phyloP scores from a whole-genome alignment of 1,140 invertebrate species.

The Lethrus apterus region DNA sequence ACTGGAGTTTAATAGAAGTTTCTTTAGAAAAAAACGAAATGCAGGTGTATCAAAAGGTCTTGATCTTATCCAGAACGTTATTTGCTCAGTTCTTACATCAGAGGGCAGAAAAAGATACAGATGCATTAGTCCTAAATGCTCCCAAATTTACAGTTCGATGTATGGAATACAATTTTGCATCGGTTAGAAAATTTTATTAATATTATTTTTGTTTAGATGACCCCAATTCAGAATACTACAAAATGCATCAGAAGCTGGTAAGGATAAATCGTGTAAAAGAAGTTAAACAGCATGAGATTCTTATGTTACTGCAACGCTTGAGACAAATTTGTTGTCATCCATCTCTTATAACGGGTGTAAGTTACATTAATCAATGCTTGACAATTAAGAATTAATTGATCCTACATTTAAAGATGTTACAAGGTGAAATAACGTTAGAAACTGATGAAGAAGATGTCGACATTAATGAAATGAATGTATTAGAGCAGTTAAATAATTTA shows the following conservation, averaged over 20 bases:
- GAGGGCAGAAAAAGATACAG: slow-evolving; percentile 52
- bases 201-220: too few species aligned
- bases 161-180: too few species aligned
- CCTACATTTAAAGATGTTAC: slow-evolving; percentile 47
- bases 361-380: background rate
- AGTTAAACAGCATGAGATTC: slow-evolving; percentile 66
- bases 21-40: slow-evolving; percentile 62
- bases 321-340: slow-evolving; percentile 87
- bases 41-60: slow-evolving; percentile 68
- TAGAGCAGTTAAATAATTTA: slow-evolving; percentile 38
- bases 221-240: slow-evolving; percentile 29
- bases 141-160: too few species aligned
- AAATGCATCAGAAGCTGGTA: slow-evolving; percentile 53
- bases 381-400: background rate
- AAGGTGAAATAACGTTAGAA: slow-evolving; percentile 28
- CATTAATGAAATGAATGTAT: slow-evolving; percentile 37
- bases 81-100: slow-evolving; percentile 71
- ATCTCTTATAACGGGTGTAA: slow-evolving; percentile 60
- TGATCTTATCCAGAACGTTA: slow-evolving; percentile 62
- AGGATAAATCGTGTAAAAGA: slow-evolving; percentile 49
- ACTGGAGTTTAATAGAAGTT: slow-evolving; percentile 49
- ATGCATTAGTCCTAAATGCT: too few species aligned
- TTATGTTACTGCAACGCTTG: slow-evolving; percentile 74
- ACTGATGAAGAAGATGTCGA: slow-evolving; percentile 30
- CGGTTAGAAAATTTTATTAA: too few species aligned